Base-by-base conservation (phyloP, 2,888 invertebrate species). In the Phyllotreta cruciferae region DNA sequence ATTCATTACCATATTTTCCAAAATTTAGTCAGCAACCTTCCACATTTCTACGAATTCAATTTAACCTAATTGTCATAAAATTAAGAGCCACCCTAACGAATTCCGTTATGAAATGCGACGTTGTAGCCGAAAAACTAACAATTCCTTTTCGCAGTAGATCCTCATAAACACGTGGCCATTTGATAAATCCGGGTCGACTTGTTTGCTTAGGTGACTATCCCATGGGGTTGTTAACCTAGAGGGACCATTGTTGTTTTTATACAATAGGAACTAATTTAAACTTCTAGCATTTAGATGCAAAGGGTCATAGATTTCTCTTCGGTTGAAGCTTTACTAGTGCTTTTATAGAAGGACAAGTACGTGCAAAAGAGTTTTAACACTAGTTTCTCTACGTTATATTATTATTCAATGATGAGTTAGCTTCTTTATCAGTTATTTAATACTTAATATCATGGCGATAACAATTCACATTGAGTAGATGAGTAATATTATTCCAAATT, bases 231-330 rank as follows among this genome's bases (percentile, higher is more conserved):
- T 56, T 61, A 56, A 64, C 60, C 60, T 60, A 58, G 13, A 45
- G 64, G 52, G 41, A 24, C 53, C 38, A 64, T 64, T 64, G 64
- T 64, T 60, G 47, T 60, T 60, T 56, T 56, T 53, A 60, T 56
- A 64, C 64, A 64, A 64, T 60, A 45, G 52, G 52, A 42, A 7
- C 42, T 53, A 64, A 64, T 64, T 64, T 56, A 64, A 52, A 60
- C 13, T 52, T 60, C 60, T 52, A 44, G 53, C 24, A 24, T 24
- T 24, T 24, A 24, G 24, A 24, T 24, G 53, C 53, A 53, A 52
- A 60, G 44, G 58, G 58, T 11, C 14, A 41, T 58, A 42, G 36
- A 60, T 60, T 52, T 60, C 60, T 34, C 34, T 41, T 11, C 41
- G 41, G n/a, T 54, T 9, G 54, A 39, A 11, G 24, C 24, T n/a